Evolutionary conservation across 2,888 invertebrate species (phyloP).

Genomic region (Orchesellides sinensis): DNA sequence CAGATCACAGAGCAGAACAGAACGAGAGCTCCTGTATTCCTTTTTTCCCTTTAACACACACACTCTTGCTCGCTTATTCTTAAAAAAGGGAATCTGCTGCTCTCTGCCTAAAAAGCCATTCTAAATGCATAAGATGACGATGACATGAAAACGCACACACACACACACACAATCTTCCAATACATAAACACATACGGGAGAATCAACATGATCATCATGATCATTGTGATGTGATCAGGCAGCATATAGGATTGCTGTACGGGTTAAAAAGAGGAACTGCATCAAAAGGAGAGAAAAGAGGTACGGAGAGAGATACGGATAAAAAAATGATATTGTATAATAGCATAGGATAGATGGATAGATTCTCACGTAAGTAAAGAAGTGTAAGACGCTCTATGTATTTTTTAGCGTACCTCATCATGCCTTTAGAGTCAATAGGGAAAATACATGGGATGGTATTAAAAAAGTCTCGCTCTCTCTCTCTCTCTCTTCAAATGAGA

Average conservation of each 20-base stretch:
- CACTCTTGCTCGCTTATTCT: slow-evolving; percentile 14
- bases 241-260: too few species aligned
- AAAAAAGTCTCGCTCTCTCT: too few species aligned
- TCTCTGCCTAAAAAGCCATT: slow-evolving; percentile 21
- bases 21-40: slow-evolving; percentile 4
- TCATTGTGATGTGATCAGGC: too few species aligned
- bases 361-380: too few species aligned
- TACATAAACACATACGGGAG: neutral
- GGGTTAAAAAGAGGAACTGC: neutral
- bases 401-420: slow-evolving; percentile 6
- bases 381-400: too few species aligned
- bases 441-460: slow-evolving; percentile 53
- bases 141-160: slow-evolving; percentile 18
- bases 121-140: slow-evolving; percentile 26
- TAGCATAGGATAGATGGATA: neutral
- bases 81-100: slow-evolving; percentile 4
- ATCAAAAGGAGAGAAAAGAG: slow-evolving; percentile 3
- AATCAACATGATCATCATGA: neutral
- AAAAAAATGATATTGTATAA: neutral
- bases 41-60: slow-evolving; percentile 5
- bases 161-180: slow-evolving; percentile 3
- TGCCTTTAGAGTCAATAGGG: neutral
- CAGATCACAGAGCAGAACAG: too few species aligned
- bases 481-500: slow-evolving; percentile 52
- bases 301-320: neutral